Conservation (phyloP, 2,888 invertebrate genomes). For the Agrochola lota region DNA sequence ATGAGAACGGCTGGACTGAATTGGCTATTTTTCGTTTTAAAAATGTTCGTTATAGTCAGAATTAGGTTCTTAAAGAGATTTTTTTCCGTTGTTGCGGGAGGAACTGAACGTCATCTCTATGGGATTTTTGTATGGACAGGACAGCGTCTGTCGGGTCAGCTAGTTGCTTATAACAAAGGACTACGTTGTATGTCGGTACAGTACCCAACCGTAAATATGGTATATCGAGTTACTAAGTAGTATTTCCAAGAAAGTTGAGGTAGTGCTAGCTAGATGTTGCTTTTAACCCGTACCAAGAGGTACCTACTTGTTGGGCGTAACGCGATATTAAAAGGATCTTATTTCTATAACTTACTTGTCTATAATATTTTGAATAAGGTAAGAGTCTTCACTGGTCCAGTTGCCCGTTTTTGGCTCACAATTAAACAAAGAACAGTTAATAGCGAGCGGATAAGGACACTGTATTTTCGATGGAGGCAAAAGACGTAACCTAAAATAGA, state of each 20-base stretch:
- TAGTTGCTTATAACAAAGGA: background rate
- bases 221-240: background rate
- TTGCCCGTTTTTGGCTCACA: conserved; percentile 86
- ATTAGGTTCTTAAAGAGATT: too few relatives aligned
- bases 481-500: conserved; percentile 84
- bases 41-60: too few relatives aligned
- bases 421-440: conserved; percentile 91
- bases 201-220: background rate
- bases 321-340: background rate
- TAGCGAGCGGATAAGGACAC: conserved; percentile 88
- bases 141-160: too few relatives aligned
- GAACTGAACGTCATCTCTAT: too few relatives aligned
- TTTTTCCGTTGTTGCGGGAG: too few relatives aligned
- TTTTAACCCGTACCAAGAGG: background rate
- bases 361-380: conserved; percentile 90
- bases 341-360: conserved; percentile 87
- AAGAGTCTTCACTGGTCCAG: conserved; percentile 90
- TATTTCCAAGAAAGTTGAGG: conserved; percentile 2
- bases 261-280: background rate
- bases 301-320: background rate
- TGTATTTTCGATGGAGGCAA: conserved; percentile 84
- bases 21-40: too few relatives aligned
- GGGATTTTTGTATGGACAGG: too few relatives aligned
- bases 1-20: too few relatives aligned
- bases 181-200: background rate